A percentile compares a stretch with the other conserved stretches of the same genome.
Evolutionary conservation across 2,113 vertebrate genomes (phyloP).

Genomic region (Neogale vison): DNA sequence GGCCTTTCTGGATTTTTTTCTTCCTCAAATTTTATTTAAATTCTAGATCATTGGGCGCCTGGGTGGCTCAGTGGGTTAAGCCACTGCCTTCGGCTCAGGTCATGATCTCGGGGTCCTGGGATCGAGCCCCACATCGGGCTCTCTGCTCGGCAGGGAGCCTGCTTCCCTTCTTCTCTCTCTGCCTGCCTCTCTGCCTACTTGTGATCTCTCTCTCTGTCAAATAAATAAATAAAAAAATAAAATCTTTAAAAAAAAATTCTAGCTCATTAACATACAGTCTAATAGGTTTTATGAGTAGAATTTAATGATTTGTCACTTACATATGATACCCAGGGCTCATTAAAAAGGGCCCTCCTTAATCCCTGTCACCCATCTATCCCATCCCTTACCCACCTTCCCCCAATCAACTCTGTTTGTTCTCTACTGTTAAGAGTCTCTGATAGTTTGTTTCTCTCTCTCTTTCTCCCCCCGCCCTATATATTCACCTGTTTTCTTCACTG

Average conservation of each 20-base stretch:
- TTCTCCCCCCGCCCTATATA: neutral
- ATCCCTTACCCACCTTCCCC: neutral
- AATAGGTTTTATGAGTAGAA: neutral
- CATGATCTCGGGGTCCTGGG: too few relatives aligned
- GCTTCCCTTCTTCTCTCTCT: too few relatives aligned
- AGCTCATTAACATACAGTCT: neutral
- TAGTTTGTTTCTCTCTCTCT: neutral
- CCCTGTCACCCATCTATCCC: neutral
- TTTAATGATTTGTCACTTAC: neutral
- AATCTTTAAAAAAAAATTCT: too few relatives aligned
- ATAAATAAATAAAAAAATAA: too few relatives aligned
- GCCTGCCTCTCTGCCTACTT: too few relatives aligned
- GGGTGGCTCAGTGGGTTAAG: too few relatives aligned
- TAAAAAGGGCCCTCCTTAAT: neutral
- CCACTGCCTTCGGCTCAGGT: too few relatives aligned
- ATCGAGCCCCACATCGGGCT: too few relatives aligned
- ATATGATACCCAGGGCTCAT: neutral
- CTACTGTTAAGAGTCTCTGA: neutral
- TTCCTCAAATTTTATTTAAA: neutral
- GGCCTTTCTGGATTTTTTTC: neutral
- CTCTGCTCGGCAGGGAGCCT: too few relatives aligned
- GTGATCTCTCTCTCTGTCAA: too few relatives aligned
- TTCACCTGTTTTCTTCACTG: neutral
- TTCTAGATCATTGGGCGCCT: neutral
- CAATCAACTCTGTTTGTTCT: neutral